Conservation (phyloP, 2,888 invertebrate genomes). For the Candidula unifasciata region DNA sequence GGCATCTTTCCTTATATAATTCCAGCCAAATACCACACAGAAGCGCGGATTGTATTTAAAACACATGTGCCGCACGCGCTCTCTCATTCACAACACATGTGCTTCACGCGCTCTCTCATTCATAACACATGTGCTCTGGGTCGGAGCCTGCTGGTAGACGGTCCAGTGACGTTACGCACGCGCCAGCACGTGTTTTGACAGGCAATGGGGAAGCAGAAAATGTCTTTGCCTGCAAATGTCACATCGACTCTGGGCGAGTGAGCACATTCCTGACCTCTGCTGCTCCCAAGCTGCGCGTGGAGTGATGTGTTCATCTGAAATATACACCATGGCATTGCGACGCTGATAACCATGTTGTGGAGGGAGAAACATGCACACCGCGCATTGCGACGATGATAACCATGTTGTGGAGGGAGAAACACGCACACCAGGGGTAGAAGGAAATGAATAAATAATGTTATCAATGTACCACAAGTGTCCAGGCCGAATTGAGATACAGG, state of each 20-base stretch:
- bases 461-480: too few relatives aligned
- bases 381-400: too few relatives aligned
- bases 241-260: background rate
- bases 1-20: background rate
- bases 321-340: too few relatives aligned
- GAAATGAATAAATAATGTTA: too few relatives aligned
- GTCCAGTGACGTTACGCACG: background rate
- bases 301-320: too few relatives aligned
- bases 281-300: background rate
- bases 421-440: too few relatives aligned
- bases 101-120: background rate
- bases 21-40: background rate
- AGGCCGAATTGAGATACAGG: too few relatives aligned
- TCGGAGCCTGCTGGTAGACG: background rate
- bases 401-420: too few relatives aligned
- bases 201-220: background rate
- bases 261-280: background rate
- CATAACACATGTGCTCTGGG: background rate
- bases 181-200: slow-evolving; percentile 11
- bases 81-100: background rate
- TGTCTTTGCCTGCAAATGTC: slow-evolving; percentile 33
- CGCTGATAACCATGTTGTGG: too few relatives aligned
- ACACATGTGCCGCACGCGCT: background rate
- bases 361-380: too few relatives aligned
- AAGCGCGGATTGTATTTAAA: background rate